phyloP scores from a whole-genome alignment of 2,888 invertebrate species.

The Conops quadrifasciatus region DNA sequence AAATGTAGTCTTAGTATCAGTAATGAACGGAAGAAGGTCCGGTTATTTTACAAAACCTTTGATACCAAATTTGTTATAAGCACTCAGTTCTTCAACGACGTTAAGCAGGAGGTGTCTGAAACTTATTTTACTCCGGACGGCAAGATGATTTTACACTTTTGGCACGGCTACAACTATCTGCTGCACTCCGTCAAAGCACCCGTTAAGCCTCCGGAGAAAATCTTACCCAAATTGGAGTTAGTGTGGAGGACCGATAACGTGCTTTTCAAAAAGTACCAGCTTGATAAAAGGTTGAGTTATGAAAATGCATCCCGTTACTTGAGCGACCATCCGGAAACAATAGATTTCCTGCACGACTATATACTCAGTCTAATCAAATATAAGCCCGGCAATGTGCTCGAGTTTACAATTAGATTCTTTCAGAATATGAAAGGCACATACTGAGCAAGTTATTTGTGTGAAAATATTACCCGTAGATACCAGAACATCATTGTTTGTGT shows the following conservation, averaged over 20 bases:
- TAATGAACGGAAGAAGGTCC: conserved; percentile 52
- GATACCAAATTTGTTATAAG: conserved; percentile 49
- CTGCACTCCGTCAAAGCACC: conserved; percentile 53
- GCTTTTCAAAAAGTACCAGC: conserved; percentile 46
- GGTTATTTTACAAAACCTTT: conserved; percentile 56
- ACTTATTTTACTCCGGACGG: conserved; percentile 53
- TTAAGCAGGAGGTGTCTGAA: conserved; percentile 54
- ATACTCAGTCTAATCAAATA: conserved; percentile 54
- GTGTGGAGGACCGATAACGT: conserved; percentile 53
- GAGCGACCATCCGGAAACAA: conserved; percentile 50
- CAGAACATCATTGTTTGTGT: conserved; percentile 40
- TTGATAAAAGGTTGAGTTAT: conserved; percentile 51
- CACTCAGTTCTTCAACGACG: conserved; percentile 56
- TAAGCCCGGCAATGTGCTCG: conserved; percentile 55
- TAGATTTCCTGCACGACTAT: conserved; percentile 57
- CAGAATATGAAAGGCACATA: conserved; percentile 49
- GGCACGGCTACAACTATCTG: conserved; percentile 56
- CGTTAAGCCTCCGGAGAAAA: conserved; percentile 43
- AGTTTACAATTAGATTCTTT: conserved; percentile 57
- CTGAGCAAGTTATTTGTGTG: not conserved
- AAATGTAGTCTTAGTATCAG: conserved; percentile 51
- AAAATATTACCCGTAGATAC: conserved; percentile 23
- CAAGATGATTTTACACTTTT: conserved; percentile 56
- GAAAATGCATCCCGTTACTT: conserved; percentile 53
- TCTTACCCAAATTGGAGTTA: conserved; percentile 53